Percentiles rank a stretch among this genome's conserved stretches.
These are phyloP conservation scores for Cremastinae sp. DNA, from an alignment of 2,888 invertebrate species.

Conservation along the genomic window DNA sequence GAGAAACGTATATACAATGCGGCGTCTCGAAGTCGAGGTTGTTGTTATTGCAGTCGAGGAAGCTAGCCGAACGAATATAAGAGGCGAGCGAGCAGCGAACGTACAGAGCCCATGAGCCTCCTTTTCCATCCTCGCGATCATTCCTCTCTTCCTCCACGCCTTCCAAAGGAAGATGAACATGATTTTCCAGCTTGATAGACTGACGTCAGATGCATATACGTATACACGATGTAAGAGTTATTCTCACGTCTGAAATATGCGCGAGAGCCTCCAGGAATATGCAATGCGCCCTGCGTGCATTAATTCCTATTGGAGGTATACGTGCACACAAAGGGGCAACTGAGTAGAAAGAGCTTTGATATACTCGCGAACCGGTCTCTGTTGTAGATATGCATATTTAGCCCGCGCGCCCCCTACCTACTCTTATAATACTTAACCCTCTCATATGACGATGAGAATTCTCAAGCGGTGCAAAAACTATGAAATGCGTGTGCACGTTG, in stretches of 20 bases:
- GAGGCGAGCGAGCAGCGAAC: constrained; percentile 1
- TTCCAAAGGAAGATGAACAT: constrained; percentile 45
- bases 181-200: constrained; percentile 38
- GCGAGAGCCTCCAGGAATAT: constrained; percentile 52
- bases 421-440: no score
- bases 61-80: no score
- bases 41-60: constrained; percentile 47
- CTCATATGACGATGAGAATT: constrained; percentile 39
- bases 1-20: constrained; percentile 31
- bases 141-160: constrained; percentile 35
- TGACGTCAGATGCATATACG: constrained; percentile 31
- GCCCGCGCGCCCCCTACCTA: no score
- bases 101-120: constrained; percentile 24
- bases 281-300: constrained; percentile 46
- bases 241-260: constrained; percentile 28
- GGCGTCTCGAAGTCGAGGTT: constrained; percentile 36
- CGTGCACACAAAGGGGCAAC: not conserved
- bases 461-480: constrained; percentile 25
- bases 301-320: constrained; percentile 48
- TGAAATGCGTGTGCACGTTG: constrained; percentile 35
- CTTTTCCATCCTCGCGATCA: constrained; percentile 30
- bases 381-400: constrained; percentile 3
- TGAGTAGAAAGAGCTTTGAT: constrained; percentile 16
- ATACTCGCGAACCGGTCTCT: constrained; percentile 35
- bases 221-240: not conserved